Evolutionary conservation across 2,888 invertebrate genomes (phyloP), one percentile per base, ranked within the genome.

Genomic region (Drosophila kambysellisi): DNA sequence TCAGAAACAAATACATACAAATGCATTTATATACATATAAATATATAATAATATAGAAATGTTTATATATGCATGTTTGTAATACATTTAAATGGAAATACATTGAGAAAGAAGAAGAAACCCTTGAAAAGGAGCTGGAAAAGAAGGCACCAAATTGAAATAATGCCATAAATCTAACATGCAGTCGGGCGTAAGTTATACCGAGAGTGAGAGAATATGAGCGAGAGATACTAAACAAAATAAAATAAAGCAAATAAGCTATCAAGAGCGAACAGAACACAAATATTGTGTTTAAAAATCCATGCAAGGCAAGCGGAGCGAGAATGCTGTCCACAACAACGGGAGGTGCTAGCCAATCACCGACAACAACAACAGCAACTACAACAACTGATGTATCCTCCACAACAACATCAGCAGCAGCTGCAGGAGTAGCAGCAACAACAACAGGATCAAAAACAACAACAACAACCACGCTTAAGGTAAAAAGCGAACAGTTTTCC

Each of bases 301-400:
- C 53, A 76, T 71, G 71, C 65, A 46, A 71, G 68, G 51, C 48
- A 43, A 53, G 59, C 63, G 29, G 54, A 63, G 61, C 54, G 41
- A 54, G 30, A 80, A 83, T 84, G 85, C 78, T 88, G 62, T 73
- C 86, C 58, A 81, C 77, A 72, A 82, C 77, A 77, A 80, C 69
- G 30, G 65, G 53, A 48, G 79, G 68, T 76, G 75, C 66, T 66
- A 74, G 71, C 70, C 84, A 84, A 57, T 53, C 82, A 35, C 66
- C 73, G 46, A 59, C 68, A 29, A 68, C 39, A 60, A 50, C 81
- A 29, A 62, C 70, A 48, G 56, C 65, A 29, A 66, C 67, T 53
- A 58, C 62, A 50, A 32, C 54, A 57, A 46, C 46, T 15, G 46
- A 46, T 29, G 39, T 65, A 64, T 37, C 54, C 29, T 54, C 54